Base-by-base conservation (phyloP, 2,113 vertebrate genomes). In the Ursus arctos region DNA sequence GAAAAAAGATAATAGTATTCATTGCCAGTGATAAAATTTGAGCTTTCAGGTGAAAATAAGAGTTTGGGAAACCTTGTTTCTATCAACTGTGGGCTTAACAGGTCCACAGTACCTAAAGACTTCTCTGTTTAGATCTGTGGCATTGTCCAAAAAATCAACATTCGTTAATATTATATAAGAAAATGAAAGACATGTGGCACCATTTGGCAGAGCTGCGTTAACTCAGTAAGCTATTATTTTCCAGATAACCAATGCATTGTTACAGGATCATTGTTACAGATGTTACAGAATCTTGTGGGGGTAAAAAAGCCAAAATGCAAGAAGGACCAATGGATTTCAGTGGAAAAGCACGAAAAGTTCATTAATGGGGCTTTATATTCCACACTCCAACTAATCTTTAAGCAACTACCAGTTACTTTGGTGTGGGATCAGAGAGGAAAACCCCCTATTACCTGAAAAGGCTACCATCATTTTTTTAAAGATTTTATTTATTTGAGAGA, bases 31-130 rank as follows among this genome's bases (percentile, higher is more conserved):
- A 40, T 47, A 76, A 95, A n/a, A 85, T 53, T 76, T 69, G 57
- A 71, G 7, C 51, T 61, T 85, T 80, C 57, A 49, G 28, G 18
- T 61, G 28, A 94, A 87, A 89, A 87, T 84, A 19, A 33, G 43
- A 91, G 82, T 10, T 93, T 72, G 79, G 7, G 33, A 91, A 82
- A 91, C 51, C n/a, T 79, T 71, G 55, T n/a, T 94, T 76, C 49
- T 19, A 49, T 24, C 18, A 28, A 28, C 18, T 26, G 8, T 47
- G 72, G 81, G 59, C 22, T 22, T 88, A 88, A 57, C 47, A 36
- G 28, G 33, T 88, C 93, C 57, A 55, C 12, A 40, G 3, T 92
- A 18, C 40, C 53, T 59, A 76, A 69, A 96, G 47, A 26, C 28
- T 49, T 71, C 71, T 89, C 61, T 69, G 40, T 28, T 76, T 94